Base-by-base conservation (phyloP, 2,113 vertebrate species). In the Leptobrachium ailaonicum region DNA sequence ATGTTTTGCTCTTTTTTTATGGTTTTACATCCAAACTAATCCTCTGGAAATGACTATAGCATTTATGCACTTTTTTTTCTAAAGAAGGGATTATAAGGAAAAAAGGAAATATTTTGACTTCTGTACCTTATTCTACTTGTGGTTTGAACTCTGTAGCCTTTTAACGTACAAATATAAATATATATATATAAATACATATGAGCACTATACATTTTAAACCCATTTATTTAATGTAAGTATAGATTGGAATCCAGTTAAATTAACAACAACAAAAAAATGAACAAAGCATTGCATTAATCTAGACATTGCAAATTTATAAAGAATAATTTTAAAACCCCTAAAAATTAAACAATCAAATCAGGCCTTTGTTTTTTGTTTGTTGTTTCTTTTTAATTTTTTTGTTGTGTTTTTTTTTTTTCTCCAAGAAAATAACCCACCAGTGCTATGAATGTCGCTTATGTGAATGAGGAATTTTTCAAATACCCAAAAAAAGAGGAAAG, bases 181-280 rank as follows among this genome's bases (percentile, higher is more conserved):
- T 83, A 78, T 79, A 80, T 84, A 87, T 73, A 86, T 87, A 83
- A 86, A 87, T 88, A 88, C 84, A 82, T 84, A 87, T 77, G 83
- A 84, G 88, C 87, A 85, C 82, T 86, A 84, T 88, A 89, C 85
- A 82, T 89, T 91, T 91, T 87, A 87, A 85, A 88, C 83, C 85
- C 86, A 83, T 89, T 89, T 86, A 5, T 85, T 87, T 87, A 73
- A 71, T 88, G 88, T 89, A 79, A 83, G 80, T 82, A 75, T 50
- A 69, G 72, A 75, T 75, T 70, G 72, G 72, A 63, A 69, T 75
- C 45, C 11, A 60, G 47, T 53, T 47, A 70, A 47, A 47, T 50
- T 4, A 50, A 50, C 20, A 50, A 5, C 8, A 84, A 88, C 83
- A 80, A 71, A 81, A 81, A 6, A 74, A 80, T 41, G 64, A 85